phyloP scores from a whole-genome alignment of 2,797 vertebrate species.

The Falco naumanni region DNA sequence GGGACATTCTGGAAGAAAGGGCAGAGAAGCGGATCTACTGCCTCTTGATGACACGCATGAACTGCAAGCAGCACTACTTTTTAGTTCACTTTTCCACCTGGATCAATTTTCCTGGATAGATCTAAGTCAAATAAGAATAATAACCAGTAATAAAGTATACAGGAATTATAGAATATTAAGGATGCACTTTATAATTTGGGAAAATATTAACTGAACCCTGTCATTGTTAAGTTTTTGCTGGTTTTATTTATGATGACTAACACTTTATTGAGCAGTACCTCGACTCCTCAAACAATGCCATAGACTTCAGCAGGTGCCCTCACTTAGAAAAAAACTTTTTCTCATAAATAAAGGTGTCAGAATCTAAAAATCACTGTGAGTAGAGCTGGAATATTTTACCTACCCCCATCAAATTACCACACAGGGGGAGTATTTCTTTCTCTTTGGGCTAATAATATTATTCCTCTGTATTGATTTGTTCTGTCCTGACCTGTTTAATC shows the following conservation, averaged over 20 bases:
- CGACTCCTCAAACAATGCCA: not conserved
- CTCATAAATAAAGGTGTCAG: not conserved
- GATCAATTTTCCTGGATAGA: not conserved
- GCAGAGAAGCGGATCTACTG: not conserved
- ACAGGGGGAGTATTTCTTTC: not conserved
- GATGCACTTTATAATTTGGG: not conserved
- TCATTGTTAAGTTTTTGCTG: not conserved
- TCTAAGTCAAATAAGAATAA: not conserved
- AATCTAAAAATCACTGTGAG: not conserved
- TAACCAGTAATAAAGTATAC: not conserved
- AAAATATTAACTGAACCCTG: not conserved
- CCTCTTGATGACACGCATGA: not conserved
- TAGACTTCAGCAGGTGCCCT: not conserved
- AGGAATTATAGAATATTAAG: not conserved
- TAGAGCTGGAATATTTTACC: not conserved
- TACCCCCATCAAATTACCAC: not conserved
- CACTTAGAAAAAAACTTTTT: not conserved
- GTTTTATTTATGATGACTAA: not conserved
- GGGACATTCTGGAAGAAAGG: not conserved
- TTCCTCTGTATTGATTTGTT: constrained; percentile 5
- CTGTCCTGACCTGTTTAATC: constrained; percentile 37
- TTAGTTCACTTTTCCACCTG: not conserved
- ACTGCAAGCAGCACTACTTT: not conserved
- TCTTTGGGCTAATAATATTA: not conserved
- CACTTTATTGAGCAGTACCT: not conserved